Evolutionary conservation across 2,797 vertebrate species (phyloP), one percentile per base, ranked within the genome.

Genomic region (Sebastes itinus): DNA sequence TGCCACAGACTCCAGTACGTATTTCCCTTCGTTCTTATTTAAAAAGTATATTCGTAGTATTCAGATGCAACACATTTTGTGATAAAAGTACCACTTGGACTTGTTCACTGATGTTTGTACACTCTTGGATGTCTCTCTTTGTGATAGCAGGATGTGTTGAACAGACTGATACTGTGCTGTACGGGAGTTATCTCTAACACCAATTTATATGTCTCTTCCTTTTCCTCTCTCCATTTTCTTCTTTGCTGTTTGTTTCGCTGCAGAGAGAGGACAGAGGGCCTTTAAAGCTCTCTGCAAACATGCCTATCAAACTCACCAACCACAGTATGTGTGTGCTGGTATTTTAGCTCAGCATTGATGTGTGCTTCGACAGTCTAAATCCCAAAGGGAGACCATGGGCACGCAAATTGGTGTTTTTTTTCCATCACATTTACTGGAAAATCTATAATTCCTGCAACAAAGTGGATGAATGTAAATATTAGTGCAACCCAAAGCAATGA

Each of bases 141-240:
- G 90, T 93, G 89, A 91, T 85, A 89, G 71, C 72, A 54, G 62
- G 69, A 78, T 67, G 79, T 46, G 65, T 75, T 80, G 54, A 81
- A 87, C 75, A 82, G 66, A 62, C 82, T 52, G 76, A 80, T 69
- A 80, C 66, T 84, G 78, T 87, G 58, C 75, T 27, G 10, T 2
- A 3, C 54, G 12, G 46, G 72, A 80, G 7, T 52, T 61, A 38
- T 22, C 56, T 38, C 25, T 6, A 6, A 22, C 56, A 33, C 38
- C 42, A 22, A 9, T 28, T 18, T 38, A 8, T 42, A 49, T 23
- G 8, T 69, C 46, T 72, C 32, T 23, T 54, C 25, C 14, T 22
- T 75, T 13, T 5, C 3, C 49, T 52, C 1, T 16, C 14, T 52
- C 4, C 20, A 30, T 49, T 35, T 18, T 61, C 49, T 49, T 38